Conservation (phyloP, 2,113 vertebrate genomes). For the Clupea harengus region DNA sequence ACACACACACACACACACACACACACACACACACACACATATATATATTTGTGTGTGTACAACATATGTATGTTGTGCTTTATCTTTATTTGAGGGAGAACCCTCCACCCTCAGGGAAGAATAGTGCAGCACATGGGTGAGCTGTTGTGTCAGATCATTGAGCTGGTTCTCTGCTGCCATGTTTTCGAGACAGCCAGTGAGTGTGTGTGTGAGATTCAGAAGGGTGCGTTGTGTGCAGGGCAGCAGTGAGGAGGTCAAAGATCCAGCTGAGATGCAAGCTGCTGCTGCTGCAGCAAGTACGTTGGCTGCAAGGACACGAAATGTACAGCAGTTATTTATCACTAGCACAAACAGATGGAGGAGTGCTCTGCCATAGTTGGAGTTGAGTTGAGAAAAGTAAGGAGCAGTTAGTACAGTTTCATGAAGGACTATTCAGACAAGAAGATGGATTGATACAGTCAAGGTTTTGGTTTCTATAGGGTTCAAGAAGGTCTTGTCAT, state of each 20-base stretch:
- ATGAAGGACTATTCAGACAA: neutral
- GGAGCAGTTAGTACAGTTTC: neutral
- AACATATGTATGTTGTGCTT: neutral
- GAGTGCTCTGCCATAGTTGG: neutral
- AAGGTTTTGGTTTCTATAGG: neutral
- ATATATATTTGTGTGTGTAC: neutral
- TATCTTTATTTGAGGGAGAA: neutral
- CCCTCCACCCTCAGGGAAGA: no score
- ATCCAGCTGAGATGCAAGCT: constrained; percentile 70
- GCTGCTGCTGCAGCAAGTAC: constrained; percentile 51
- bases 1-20: no score
- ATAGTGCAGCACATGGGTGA: neutral
- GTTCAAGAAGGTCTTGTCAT: no score
- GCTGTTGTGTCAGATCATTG: neutral
- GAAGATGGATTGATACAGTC: neutral
- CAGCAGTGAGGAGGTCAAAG: constrained; percentile 59
- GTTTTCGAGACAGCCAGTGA: neutral
- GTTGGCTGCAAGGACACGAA: constrained; percentile 53
- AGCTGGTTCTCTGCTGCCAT: neutral
- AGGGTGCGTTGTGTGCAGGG: constrained; percentile 28
- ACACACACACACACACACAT: no score
- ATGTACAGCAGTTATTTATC: constrained; percentile 49
- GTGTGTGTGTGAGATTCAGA: constrained; percentile 16
- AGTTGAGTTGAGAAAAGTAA: neutral
- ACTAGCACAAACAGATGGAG: constrained; percentile 26